phyloP scores from a whole-genome alignment of 2,113 vertebrate species.

The Chionodraco myersi region DNA sequence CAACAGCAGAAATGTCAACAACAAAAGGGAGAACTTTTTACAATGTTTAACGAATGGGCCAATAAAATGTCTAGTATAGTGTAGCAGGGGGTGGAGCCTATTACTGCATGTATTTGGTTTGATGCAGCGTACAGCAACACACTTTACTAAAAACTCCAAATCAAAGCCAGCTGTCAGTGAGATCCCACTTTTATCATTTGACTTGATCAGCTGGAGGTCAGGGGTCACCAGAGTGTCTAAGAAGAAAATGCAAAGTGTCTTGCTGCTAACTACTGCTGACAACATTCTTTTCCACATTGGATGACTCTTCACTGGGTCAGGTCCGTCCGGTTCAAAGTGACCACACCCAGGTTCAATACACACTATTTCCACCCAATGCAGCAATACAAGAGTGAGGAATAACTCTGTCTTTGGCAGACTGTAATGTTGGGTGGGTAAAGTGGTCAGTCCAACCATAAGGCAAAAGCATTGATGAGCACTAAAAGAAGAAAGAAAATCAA shows the following conservation, averaged over 20 bases:
- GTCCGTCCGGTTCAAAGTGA: neutral
- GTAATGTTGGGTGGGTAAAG: neutral
- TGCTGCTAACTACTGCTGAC: neutral
- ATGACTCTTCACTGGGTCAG: neutral
- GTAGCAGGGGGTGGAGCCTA: neutral
- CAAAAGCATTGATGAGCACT: neutral
- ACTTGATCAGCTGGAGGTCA: too few species aligned
- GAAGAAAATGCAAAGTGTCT: neutral
- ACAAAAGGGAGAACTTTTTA: neutral
- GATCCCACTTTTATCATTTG: too few species aligned
- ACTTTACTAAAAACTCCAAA: neutral
- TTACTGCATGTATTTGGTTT: too few species aligned
- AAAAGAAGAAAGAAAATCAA: neutral
- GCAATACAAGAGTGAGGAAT: neutral
- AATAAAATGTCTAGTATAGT: neutral
- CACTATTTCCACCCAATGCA: neutral
- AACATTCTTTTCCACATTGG: neutral
- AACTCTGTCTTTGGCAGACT: neutral
- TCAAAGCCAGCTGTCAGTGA: too few species aligned
- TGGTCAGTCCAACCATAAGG: neutral
- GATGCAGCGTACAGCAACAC: neutral
- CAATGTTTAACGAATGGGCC: neutral
- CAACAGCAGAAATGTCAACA: neutral
- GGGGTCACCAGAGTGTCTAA: too few species aligned
- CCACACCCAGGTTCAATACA: neutral